Base-by-base conservation (phyloP, 2,888 invertebrate genomes). In the Sarcophaga subvicina region DNA sequence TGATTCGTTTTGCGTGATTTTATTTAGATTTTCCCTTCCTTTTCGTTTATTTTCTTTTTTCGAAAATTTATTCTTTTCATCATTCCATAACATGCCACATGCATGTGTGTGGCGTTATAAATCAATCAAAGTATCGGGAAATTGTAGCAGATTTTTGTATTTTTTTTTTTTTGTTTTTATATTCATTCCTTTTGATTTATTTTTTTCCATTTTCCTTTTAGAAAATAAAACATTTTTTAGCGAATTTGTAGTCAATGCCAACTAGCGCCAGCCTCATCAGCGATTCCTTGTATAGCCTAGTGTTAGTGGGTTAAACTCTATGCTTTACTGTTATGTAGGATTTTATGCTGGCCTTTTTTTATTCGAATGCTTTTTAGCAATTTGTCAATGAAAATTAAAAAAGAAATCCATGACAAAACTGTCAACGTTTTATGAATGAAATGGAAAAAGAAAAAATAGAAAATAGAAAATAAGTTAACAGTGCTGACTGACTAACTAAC, bases 91-190 rank as follows among this genome's bases (percentile, higher is more conserved):
- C 54, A 22, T 47, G 60, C 62, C 14, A 12, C 10, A 69, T 37
- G 20, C 12, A 10, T 63, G 20, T 67, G 66, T 80, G 77, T 60
- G 71, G 37, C 54, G 71, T 69, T 72, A 83, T 86, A 86, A 86
- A 86, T 86, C 86, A 86, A 86, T 86, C 85, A 85, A 75, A 75
- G 62, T 77, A 59, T 12, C 14, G 47, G 77, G 54, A 86, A 82
- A 72, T 82, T 82, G 71, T 78, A 76, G 49, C 70, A 79, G 72
- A 27, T 82, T 77, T 76, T 22, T 22, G 22, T 22, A 1, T 60
- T 27, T 47, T 54, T 62, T 62, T 20, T 63, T 2, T 27, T 6
- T 37, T 37, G 6, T 12, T 22, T 63, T 12, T 25, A 63, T 22
- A 11, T 22, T 22, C 63, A 12, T 63, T 20, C 12, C 8, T 22